Conservation (phyloP, 2,797 vertebrate genomes). For the Melanotaenia pygmaea region DNA sequence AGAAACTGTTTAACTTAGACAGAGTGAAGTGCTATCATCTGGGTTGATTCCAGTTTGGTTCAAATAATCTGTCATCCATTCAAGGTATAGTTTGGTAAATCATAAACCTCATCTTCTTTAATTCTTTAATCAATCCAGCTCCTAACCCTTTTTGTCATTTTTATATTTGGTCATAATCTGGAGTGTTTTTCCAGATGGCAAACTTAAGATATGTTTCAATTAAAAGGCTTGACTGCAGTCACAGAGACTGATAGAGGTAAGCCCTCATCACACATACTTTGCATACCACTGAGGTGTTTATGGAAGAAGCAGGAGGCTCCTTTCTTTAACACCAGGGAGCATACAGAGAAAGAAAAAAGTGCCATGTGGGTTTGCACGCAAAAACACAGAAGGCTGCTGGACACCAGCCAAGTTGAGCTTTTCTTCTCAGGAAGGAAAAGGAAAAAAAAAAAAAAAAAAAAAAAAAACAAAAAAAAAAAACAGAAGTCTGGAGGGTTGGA, state of each 20-base stretch:
- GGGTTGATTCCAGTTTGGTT: neutral
- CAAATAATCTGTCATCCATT: neutral
- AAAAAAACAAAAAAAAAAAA: constrained; percentile 47
- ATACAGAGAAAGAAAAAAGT: constrained; percentile 22
- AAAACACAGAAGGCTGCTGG: constrained; percentile 23
- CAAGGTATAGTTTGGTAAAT: neutral
- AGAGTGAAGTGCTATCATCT: neutral
- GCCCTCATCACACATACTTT: constrained; percentile 25
- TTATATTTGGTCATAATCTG: neutral
- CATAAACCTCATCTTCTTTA: neutral
- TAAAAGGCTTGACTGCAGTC: constrained; percentile 26
- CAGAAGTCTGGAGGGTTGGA: constrained; percentile 10
- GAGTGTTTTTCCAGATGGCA: neutral
- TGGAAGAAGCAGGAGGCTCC: constrained; percentile 57
- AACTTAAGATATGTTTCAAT: constrained; percentile 28
- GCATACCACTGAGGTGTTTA: constrained; percentile 66
- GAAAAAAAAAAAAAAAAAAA: constrained; percentile 44
- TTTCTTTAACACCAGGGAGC: constrained; percentile 48
- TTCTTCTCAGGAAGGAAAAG: constrained; percentile 30
- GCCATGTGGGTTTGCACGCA: constrained; percentile 35
- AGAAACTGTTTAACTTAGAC: neutral
- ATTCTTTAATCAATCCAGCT: neutral
- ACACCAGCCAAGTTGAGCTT: constrained; percentile 12
- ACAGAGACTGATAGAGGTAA: constrained; percentile 16
- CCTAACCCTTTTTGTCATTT: neutral